Base-by-base conservation (phyloP, 2,888 invertebrate species). In the Linhomoeus sp. region DNA sequence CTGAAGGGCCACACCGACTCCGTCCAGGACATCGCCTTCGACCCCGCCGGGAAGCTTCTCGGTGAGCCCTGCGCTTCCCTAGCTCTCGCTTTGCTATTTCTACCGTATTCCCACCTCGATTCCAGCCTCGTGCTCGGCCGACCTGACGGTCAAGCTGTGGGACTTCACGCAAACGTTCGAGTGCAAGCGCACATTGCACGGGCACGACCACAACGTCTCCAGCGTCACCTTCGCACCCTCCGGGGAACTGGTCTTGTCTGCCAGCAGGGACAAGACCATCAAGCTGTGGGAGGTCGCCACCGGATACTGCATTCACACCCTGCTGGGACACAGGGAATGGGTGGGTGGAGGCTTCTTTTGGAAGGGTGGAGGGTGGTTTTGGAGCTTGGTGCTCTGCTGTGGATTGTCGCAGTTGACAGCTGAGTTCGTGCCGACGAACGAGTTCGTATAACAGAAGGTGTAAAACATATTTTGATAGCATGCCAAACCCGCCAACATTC, bases 1-100 rank as follows among this genome's bases (percentile, higher is more conserved):
- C 76, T 99, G 53, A 97, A 94, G 71, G 97, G 97, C 46, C 97
- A 99, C 73, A 94, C 94, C 59, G 92, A 94, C 72, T 85, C 90
- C 60, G 88, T 99, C 59, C 94, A 99, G 73, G 94, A 99, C 68
- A 80, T 99, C 61, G 83, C 87, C 49, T 94, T 99, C 71, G 94
- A 97, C 71, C 77, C 81, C 59, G 79, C 81, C 61, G 97, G 97
- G 56, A 97, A 94, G 73, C 73, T 85, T 63, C 76, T 97, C 63
- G 87, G 84, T 83, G 66, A 69, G 67, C 52, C 14, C n/a, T n/a
- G n/a, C n/a, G n/a, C n/a, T n/a, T n/a, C n/a, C n/a, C n/a, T n/a
- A n/a, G n/a, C n/a, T n/a, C n/a, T n/a, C n/a, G n/a, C n/a, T n/a
- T n/a, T n/a, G n/a, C n/a, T n/a, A n/a, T n/a, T n/a, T n/a, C n/a